Conservation (phyloP, 2,797 vertebrate genomes). For the Hippoglossus hippoglossus region DNA sequence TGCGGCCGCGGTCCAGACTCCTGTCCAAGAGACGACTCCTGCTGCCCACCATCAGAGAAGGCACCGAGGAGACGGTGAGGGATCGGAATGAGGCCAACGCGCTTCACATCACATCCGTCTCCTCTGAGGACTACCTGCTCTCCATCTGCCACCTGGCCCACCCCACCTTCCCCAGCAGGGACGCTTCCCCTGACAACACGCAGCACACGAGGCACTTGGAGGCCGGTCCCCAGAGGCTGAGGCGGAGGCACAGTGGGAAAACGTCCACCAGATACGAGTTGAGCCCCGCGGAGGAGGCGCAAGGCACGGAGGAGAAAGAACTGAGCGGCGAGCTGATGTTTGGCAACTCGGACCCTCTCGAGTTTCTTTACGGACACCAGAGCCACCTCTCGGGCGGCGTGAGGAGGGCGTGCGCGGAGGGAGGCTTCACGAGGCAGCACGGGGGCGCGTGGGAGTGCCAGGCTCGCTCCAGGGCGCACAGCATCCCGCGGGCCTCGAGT, state of each 20-base stretch:
- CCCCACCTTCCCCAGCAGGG: constrained; percentile 84
- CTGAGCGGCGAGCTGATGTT: constrained; percentile 19
- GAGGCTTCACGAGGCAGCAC: constrained; percentile 20
- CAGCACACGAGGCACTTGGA: constrained; percentile 58
- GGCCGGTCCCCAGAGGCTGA: constrained; percentile 52
- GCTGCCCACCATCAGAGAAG: constrained; percentile 88
- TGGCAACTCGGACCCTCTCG: constrained; percentile 83
- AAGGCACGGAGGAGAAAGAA: constrained; percentile 17
- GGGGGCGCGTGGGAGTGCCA: constrained; percentile 15
- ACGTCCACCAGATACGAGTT: constrained; percentile 19
- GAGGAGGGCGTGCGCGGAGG: constrained; percentile 24
- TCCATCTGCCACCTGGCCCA: constrained; percentile 91
- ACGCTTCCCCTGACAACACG: constrained; percentile 65
- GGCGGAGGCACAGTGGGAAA: constrained; percentile 41
- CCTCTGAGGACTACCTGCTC: constrained; percentile 88
- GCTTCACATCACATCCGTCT: constrained; percentile 56
- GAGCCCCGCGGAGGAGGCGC: constrained; percentile 27
- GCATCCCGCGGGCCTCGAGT: constrained; percentile 76
- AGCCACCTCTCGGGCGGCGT: constrained; percentile 44
- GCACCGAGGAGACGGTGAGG: constrained; percentile 80
- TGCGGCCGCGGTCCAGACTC: constrained; percentile 85
- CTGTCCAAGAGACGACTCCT: constrained; percentile 77
- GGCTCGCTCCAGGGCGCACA: constrained; percentile 58
- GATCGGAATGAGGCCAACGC: constrained; percentile 71
- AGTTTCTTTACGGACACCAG: constrained; percentile 84